Base-by-base conservation (phyloP, 2,888 invertebrate genomes). In the Eupithecia pulchellata region DNA sequence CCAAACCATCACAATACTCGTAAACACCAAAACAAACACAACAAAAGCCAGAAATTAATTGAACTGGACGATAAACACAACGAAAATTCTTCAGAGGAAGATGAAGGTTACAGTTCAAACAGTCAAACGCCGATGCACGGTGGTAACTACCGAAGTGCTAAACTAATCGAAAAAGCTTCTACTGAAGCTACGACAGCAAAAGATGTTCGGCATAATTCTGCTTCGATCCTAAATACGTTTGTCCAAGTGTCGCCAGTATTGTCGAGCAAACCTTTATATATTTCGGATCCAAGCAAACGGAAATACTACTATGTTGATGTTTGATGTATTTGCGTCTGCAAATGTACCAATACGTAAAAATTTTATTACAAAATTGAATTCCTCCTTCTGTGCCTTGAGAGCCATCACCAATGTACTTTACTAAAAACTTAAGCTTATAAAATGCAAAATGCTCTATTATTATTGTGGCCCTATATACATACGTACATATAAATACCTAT, bases 221-320 rank as follows among this genome's bases (percentile, higher is more conserved):
- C 91, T 3, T 85, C 77, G 14, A 78, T 93, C n/a, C 79, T 94
- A 3, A 91, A 88, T 42, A 91, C 88, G 66, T 92, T 91, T 78
- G 93, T 86, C 13, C 89, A 90, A 78, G 91, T 89, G 17, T 88
- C 86, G 6, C 91, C 93, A 2, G 82, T 90, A 69, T 77, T 93
- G 14, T 91, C 93, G 0, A 91, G 90, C 1, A 90, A 91, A 0
- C 90, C 91, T 17, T 82, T 83, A 1, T 94, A 88, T 69, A 94
- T 94, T 75, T 81, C 93, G 81, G 94, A 94, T 78, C 94, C 94
- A 34, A 93, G 94, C 75, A 93, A 94, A 85, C 85, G 94, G 76
- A 92, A 92, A 91, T 94, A 94, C 81, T 94, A 92, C 78, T 94
- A 93, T 73, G 92, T 93, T 25, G 94, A 94, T 76, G 79, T 82